phyloP scores from a whole-genome alignment of 2,888 invertebrate genomes.

The Zygaena filipendulae region DNA sequence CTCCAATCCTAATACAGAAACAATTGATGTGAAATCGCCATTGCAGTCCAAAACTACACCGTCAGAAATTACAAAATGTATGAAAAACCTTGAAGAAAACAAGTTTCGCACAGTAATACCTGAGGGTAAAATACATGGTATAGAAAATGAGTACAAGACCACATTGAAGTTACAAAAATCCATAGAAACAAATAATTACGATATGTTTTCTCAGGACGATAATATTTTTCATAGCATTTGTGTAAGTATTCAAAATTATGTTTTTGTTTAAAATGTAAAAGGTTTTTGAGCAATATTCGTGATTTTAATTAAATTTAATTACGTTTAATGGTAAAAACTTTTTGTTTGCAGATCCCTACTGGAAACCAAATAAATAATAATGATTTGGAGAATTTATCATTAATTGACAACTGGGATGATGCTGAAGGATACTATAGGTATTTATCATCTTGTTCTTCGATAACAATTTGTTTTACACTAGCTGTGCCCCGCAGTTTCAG shows the following conservation, averaged over 20 bases:
- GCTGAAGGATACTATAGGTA: constrained; percentile 97
- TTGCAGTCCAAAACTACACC: too few species aligned
- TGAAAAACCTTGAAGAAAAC: too few species aligned
- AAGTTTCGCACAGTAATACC: too few species aligned
- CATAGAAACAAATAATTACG: constrained; percentile 77
- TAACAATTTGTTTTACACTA: too few species aligned
- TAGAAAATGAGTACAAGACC: constrained; percentile 23
- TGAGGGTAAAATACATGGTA: constrained; percentile 8
- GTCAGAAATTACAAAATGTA: too few species aligned
- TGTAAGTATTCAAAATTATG: too few species aligned
- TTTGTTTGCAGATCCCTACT: constrained; percentile 35
- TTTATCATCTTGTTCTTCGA: too few species aligned
- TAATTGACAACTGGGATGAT: constrained; percentile 99
- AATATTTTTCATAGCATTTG: constrained; percentile 73
- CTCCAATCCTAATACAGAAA: neutral
- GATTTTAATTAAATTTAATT: neutral
- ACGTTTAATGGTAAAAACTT: neutral
- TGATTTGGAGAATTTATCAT: constrained; percentile 72
- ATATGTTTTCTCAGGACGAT: constrained; percentile 94
- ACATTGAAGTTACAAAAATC: constrained; percentile 34
- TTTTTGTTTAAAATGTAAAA: too few species aligned
- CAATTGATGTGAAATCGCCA: too few species aligned
- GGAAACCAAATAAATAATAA: constrained; percentile 31
- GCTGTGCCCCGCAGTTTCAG: too few species aligned
- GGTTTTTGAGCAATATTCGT: too few species aligned